Evolutionary conservation across 2,888 invertebrate genomes (phyloP).

Genomic region (Callinectes sapidus): DNA sequence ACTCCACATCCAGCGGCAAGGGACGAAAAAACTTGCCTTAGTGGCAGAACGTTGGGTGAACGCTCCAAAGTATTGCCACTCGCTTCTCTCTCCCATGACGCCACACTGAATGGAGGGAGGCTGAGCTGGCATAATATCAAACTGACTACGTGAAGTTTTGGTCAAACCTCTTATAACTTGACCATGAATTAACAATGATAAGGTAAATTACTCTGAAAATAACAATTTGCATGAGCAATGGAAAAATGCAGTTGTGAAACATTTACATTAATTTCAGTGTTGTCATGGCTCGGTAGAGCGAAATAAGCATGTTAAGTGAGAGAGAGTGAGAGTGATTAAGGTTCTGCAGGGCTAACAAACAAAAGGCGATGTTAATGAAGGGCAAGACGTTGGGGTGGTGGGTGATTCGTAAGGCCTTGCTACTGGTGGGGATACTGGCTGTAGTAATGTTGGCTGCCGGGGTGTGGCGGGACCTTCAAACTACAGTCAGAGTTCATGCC

Average conservation of each 20-base stretch:
- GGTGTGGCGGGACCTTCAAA: conserved; percentile 47
- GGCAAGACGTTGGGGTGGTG: conserved; percentile 6
- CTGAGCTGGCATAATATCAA: conserved; percentile 9
- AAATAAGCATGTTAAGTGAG: not conserved
- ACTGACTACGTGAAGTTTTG: not conserved
- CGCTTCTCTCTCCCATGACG: not conserved
- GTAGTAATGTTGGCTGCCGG: not conserved
- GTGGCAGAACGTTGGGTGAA: not conserved
- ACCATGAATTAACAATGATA: not conserved
- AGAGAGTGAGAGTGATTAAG: not conserved
- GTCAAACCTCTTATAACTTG: not conserved
- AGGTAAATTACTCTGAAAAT: not conserved
- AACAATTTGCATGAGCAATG: not conserved
- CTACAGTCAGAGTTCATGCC: not conserved
- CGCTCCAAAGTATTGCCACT: not conserved
- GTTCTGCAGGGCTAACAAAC: not conserved
- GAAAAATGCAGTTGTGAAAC: not conserved
- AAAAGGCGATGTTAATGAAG: not conserved
- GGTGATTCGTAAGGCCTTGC: not conserved
- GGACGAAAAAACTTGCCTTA: not conserved
- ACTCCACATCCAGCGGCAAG: not conserved
- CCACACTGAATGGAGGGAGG: not conserved
- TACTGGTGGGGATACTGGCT: not conserved
- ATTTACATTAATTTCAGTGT: not conserved
- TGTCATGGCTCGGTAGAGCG: not conserved